Evolutionary conservation across 2,888 invertebrate species (phyloP).

Genomic region (Pollenia labialis): DNA sequence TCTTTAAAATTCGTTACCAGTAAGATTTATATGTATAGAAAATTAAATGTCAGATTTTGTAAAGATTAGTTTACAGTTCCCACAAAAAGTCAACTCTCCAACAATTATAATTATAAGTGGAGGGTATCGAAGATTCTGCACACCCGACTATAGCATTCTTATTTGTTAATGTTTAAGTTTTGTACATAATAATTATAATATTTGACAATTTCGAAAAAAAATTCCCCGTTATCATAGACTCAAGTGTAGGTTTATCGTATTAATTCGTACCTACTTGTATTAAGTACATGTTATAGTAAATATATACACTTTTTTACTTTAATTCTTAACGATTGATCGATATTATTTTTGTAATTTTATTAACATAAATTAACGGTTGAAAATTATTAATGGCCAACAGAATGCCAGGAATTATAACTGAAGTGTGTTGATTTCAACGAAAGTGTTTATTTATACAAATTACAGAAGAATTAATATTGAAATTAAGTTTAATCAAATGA

Average conservation of each 20-base stretch:
- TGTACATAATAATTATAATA: no score
- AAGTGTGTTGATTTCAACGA: conserved; percentile 27
- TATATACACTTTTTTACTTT: conserved; percentile 14
- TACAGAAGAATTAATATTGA: conserved; percentile 42
- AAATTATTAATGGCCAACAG: conserved; percentile 34
- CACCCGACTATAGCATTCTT: no score
- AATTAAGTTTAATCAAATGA: conserved; percentile 38
- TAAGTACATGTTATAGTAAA: not conserved
- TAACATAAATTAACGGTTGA: conserved; percentile 47
- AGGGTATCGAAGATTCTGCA: no score
- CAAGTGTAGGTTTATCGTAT: conserved; percentile 26
- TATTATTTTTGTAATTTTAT: conserved; percentile 52
- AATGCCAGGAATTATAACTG: conserved; percentile 5
- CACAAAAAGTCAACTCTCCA: no score
- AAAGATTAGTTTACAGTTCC: no score
- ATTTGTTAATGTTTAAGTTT: no score
- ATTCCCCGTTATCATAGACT: not conserved
- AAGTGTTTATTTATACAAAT: conserved; percentile 52
- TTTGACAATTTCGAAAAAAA: no score
- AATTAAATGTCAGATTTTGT: no score
- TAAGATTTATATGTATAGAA: no score
- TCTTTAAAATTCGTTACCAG: no score
- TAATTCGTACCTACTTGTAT: not conserved
- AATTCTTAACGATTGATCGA: conserved; percentile 51
- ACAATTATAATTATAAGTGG: no score